phyloP scores from a whole-genome alignment of 2,113 vertebrate species.

The Bos indicus region DNA sequence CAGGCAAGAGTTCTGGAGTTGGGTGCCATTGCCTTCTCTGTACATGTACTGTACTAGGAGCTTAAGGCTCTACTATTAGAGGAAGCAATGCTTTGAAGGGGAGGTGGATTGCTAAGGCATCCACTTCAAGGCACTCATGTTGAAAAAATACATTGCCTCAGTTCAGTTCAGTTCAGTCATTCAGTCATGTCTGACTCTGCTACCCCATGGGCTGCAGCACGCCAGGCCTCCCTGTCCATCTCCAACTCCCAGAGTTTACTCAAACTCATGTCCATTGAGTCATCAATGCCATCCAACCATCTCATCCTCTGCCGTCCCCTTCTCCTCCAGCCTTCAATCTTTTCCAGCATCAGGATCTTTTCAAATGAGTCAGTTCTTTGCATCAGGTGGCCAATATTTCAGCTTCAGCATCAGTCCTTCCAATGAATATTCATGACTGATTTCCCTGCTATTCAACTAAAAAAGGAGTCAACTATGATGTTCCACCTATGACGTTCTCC shows the following conservation, averaged over 20 bases:
- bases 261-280: not conserved
- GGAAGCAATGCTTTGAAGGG: not conserved
- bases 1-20: too few species aligned
- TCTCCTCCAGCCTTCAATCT: not conserved
- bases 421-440: not conserved
- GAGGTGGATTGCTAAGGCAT: not conserved
- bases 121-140: not conserved
- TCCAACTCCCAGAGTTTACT: not conserved
- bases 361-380: not conserved
- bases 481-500: not conserved
- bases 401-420: not conserved
- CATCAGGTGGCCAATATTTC: not conserved
- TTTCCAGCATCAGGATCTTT: not conserved
- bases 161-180: not conserved
- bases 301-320: not conserved
- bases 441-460: not conserved
- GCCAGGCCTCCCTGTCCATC: not conserved
- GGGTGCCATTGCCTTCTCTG: too few species aligned
- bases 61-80: not conserved
- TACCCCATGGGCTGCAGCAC: rapidly evolving
- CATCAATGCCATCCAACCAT: not conserved
- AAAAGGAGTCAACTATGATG: not conserved
- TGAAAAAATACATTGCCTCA: not conserved
- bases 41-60: not conserved
- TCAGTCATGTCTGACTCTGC: not conserved